A percentile compares a stretch with the other conserved stretches of the same genome.
phyloP scores from a whole-genome alignment of 1,140 invertebrate species.

The Drosophila pallidifrons region DNA sequence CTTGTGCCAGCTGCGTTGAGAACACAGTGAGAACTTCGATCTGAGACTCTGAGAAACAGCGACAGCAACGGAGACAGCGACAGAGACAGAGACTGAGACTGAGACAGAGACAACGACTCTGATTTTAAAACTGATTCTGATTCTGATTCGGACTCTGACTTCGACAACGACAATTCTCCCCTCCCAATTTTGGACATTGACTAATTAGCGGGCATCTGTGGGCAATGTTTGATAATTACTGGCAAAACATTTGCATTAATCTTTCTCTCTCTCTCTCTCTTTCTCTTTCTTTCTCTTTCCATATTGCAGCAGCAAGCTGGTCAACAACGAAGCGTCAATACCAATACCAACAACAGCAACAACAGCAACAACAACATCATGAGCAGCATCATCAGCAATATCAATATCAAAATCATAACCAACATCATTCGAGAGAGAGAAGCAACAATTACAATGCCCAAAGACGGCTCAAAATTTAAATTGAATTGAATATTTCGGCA shows the following conservation, averaged over 20 bases:
- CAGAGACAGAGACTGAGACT: not conserved
- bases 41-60: conserved; percentile 21
- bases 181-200: conserved; percentile 50
- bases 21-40: conserved; percentile 13
- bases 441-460: conserved; percentile 55
- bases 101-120: not conserved
- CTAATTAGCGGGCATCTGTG: conserved; percentile 61
- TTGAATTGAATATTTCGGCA: conserved; percentile 67
- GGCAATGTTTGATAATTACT: conserved; percentile 45
- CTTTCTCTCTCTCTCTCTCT: conserved; percentile 10
- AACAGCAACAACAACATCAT: not conserved
- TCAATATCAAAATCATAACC: not conserved
- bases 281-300: not conserved
- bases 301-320: conserved; percentile 52
- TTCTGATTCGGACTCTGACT: not conserved
- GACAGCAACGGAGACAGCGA: conserved; percentile 3
- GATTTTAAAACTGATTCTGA: too few species aligned
- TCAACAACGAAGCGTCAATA: conserved; percentile 40
- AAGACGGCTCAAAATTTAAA: conserved; percentile 76
- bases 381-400: not conserved
- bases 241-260: conserved; percentile 61
- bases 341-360: conserved; percentile 2
- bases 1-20: conserved; percentile 28
- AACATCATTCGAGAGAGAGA: too few species aligned
- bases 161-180: conserved; percentile 2